Evolutionary conservation across 2,888 invertebrate species (phyloP), one percentile per base, ranked within the genome.

Genomic region (Pyrocoelia pectoralis): DNA sequence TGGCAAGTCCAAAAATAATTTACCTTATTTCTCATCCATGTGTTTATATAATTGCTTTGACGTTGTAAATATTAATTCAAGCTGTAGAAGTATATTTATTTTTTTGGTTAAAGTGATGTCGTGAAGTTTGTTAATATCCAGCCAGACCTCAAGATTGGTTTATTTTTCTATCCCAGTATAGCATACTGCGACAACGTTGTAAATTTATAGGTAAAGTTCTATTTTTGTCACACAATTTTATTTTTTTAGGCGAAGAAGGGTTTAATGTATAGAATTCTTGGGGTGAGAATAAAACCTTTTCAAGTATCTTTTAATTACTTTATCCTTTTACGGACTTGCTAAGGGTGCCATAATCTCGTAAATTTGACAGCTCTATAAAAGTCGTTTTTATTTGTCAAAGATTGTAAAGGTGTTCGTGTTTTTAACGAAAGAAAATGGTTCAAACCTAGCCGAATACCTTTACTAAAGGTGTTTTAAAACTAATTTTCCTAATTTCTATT

Each of bases 151-250:
- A 24, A n/a, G 28, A 29, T 59, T 49, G 43, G 64, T 64, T 64
- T 64, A 64, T 64, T 59, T 59, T 55, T 59, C 49, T 46, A 48
- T 64, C 64, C 56, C 59, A 59, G 59, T 59, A 64, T 64, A 64
- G 64, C 56, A 64, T 55, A 41, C 10, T 43, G 64, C 57, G 63
- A 63, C 63, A 63, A 58, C 52, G 46, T 58, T 33, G 52, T 56
- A n/a, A 5, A 15, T 46, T 43, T 43, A 4, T 18, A 19, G n/a
- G 40, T n/a, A 24, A 14, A 14, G 14, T 15, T 12, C 33, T 33
- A 29, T 52, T 13, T 52, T 33, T 28, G 29, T 50, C 28, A 50
- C 10, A 9, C 15, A 14, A 24, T 1, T 13, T 6, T 5, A 12
- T 3, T 48, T 48, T 48, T 15, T 18, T 4, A 2, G 19, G 1